Conservation (phyloP, 1,140 invertebrate species). For the Drosophila tani region DNA sequence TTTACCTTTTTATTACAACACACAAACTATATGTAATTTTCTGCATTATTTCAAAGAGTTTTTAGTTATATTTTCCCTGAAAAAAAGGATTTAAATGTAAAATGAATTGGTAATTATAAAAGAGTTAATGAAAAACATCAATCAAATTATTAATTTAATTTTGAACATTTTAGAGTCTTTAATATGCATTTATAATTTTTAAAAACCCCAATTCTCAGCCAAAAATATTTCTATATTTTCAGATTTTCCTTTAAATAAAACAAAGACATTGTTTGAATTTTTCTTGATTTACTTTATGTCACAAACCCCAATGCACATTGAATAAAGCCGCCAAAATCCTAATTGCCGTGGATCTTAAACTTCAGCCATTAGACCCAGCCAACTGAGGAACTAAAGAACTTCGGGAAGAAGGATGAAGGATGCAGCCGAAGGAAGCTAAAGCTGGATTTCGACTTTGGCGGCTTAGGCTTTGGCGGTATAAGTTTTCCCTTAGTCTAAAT, state of each 20-base stretch:
- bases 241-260: neutral
- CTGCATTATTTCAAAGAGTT: neutral
- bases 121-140: too few species aligned
- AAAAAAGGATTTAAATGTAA: too few species aligned
- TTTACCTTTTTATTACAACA: neutral
- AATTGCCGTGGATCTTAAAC: slow-evolving; percentile 1
- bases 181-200: too few species aligned
- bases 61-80: neutral
- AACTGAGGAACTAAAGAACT: neutral
- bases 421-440: slow-evolving; percentile 15
- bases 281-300: neutral
- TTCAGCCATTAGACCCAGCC: slow-evolving; percentile 9
- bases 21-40: neutral
- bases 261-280: neutral
- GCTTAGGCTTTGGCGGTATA: slow-evolving; percentile 26
- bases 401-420: neutral
- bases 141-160: too few species aligned
- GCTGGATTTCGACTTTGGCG: slow-evolving; percentile 22
- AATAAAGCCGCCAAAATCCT: slow-evolving; percentile 1
- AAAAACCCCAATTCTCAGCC: neutral
- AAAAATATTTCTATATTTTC: neutral
- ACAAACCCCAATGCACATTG: neutral
- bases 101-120: too few species aligned
- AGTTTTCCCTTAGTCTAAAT: slow-evolving; percentile 49
- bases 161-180: too few species aligned